phyloP scores from a whole-genome alignment of 1,140 invertebrate genomes.

The Eumeta japonica region DNA sequence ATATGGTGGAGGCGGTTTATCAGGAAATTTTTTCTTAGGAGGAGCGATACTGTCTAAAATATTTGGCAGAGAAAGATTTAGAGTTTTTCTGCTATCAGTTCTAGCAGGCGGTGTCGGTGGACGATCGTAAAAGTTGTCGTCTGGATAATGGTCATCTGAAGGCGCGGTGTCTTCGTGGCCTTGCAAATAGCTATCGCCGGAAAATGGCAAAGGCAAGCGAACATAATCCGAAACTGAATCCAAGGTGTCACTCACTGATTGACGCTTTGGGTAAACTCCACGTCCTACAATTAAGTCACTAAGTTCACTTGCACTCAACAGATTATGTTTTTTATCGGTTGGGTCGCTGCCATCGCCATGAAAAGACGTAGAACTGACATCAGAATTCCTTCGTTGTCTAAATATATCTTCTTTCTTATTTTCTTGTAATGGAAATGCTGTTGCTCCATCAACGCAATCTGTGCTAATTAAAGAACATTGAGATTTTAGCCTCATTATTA shows the following conservation, averaged over 20 bases:
- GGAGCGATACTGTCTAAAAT: constrained; percentile 29
- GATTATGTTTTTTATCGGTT: constrained; percentile 70
- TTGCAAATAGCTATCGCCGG: constrained; percentile 57
- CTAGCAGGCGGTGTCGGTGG: constrained; percentile 65
- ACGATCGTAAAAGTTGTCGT: constrained; percentile 48
- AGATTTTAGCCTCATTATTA: constrained; percentile 18
- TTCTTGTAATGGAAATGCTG: constrained; percentile 24
- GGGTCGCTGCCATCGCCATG: constrained; percentile 84
- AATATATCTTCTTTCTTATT: constrained; percentile 46
- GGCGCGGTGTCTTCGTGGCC: constrained; percentile 56
- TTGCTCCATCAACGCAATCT: constrained; percentile 56
- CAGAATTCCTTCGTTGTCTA: constrained; percentile 70
- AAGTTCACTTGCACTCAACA: constrained; percentile 75
- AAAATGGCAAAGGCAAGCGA: constrained; percentile 70
- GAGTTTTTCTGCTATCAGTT: constrained; percentile 61
- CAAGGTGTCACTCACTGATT: constrained; percentile 78
- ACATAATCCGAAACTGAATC: constrained; percentile 89
- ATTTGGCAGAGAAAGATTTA: constrained; percentile 48
- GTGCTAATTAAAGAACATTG: constrained; percentile 19
- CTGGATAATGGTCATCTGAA: constrained; percentile 52
- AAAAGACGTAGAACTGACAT: constrained; percentile 74
- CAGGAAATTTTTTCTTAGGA: constrained; percentile 19
- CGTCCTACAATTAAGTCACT: constrained; percentile 79
- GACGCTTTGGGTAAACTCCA: constrained; percentile 71
- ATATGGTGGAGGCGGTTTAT: constrained; percentile 48